Evolutionary conservation across 2,797 vertebrate species (phyloP).

Genomic region (Limosa lapponica): DNA sequence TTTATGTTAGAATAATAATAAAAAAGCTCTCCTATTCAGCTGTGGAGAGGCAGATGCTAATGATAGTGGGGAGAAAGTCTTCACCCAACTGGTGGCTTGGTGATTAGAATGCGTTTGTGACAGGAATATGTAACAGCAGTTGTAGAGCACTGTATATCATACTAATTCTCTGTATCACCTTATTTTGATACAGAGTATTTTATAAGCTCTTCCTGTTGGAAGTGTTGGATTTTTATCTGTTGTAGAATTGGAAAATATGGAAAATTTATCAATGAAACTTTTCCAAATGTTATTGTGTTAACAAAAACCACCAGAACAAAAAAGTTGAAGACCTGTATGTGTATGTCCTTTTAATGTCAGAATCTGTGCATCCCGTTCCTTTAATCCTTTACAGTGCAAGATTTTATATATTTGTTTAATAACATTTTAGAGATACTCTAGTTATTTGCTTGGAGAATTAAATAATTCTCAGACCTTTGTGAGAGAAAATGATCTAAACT

Average conservation of each 20-base stretch:
- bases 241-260: neutral
- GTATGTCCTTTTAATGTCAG: neutral
- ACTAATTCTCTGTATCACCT: neutral
- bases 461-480: neutral
- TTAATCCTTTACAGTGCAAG: neutral
- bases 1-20: slow-evolving; percentile 72
- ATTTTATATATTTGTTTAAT: neutral
- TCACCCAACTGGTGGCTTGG: slow-evolving; percentile 82
- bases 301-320: neutral
- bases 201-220: neutral
- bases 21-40: slow-evolving; percentile 71
- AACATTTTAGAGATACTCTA: neutral
- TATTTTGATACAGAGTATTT: neutral
- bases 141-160: neutral
- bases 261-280: neutral
- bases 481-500: neutral
- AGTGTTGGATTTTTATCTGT: neutral
- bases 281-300: neutral
- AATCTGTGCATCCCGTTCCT: neutral
- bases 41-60: slow-evolving; percentile 80
- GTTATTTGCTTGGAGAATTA: neutral
- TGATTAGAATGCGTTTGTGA: slow-evolving; percentile 86
- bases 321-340: neutral
- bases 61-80: slow-evolving; percentile 85
- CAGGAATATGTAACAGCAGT: slow-evolving; percentile 78